Percentiles rank a stretch among this genome's conserved stretches.
These are phyloP conservation scores for Priocnemis perturbator DNA, from an alignment of 2,888 invertebrate genomes.

Conservation along the genomic window DNA sequence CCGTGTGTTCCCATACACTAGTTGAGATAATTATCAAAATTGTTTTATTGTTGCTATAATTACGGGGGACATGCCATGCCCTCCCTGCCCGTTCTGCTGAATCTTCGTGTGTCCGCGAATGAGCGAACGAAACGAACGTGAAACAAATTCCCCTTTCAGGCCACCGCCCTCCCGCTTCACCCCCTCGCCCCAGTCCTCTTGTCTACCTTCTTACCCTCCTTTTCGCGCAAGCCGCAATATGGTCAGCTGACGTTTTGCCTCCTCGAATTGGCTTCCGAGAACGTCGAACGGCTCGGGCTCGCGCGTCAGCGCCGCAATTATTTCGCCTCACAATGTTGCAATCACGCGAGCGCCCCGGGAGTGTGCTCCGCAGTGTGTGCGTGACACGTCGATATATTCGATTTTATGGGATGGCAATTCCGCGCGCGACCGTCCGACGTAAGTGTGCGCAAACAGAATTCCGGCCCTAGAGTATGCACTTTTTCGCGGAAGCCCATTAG, in stretches of 20 bases:
- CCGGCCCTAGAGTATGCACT: no score
- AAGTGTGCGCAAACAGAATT: no score
- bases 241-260: constrained; percentile 49
- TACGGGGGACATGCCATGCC: constrained; percentile 73
- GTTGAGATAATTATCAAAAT: constrained; percentile 74
- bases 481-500: no score
- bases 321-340: constrained; percentile 44
- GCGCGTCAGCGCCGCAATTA: constrained; percentile 46
- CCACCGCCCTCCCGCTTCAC: constrained; percentile 6
- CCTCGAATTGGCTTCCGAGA: constrained; percentile 53
- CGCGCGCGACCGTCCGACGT: no score
- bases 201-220: constrained; percentile 41
- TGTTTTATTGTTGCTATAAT: constrained; percentile 75
- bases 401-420: no score
- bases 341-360: constrained; percentile 42
- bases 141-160: constrained; percentile 21
- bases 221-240: constrained; percentile 41
- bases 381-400: constrained; percentile 19
- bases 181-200: constrained; percentile 36
- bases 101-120: constrained; percentile 29
- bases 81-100: constrained; percentile 41
- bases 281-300: constrained; percentile 44
- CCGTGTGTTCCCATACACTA: constrained; percentile 74
- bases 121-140: constrained; percentile 18
- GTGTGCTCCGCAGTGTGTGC: constrained; percentile 22